Base-by-base conservation (phyloP, 1,140 invertebrate genomes). In the Tetragonula clypearis region DNA sequence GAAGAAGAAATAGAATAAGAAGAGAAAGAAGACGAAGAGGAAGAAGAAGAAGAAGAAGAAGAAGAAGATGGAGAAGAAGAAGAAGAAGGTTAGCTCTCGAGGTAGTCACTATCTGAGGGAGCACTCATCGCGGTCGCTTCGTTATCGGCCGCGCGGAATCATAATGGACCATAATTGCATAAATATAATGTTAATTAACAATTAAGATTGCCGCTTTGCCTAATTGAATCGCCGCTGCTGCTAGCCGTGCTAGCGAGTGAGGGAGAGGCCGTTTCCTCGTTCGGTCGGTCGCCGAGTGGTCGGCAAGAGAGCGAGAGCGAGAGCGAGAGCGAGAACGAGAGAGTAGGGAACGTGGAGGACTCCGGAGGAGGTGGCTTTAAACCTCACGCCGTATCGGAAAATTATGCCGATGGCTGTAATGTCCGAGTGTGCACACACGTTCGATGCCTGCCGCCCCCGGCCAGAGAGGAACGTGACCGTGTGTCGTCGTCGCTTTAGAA, bases 111-210 rank as follows among this genome's bases (percentile, higher is more conserved):
- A 90, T 90, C 89, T 85, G 66, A 78, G 76, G 71, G 78, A 82
- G 84, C 83, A 86, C 88, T 84, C 83, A 86, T 84, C 80, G 86
- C 77, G 83, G 58, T 83, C 82, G 86, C 88, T 90, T 83, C 86
- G 84, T 91, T 93, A 93, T 92, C 91, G 86, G 68, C 69, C 74
- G 49, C 73, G 73, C 81, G 76, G 85, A 91, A 90, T 92, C 92
- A 91, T 93, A 92, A 93, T 92, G 92, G 91, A 72, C 87, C 86
- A 91, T 92, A 93, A 93, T 92, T 92, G 91, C 90, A 92, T 91
- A 93, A 93, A 93, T 92, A 93, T 92, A 93, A 93, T 92, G 91
- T 93, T 92, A 92, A 93, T 93, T 92, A 92, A 92, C 92, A 91
- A 93, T 93, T 92, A 92, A 92, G 92, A 93, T 93, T 92, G 88